Conservation (phyloP, 2,888 invertebrate genomes). For the Chydorus sphaericus region DNA sequence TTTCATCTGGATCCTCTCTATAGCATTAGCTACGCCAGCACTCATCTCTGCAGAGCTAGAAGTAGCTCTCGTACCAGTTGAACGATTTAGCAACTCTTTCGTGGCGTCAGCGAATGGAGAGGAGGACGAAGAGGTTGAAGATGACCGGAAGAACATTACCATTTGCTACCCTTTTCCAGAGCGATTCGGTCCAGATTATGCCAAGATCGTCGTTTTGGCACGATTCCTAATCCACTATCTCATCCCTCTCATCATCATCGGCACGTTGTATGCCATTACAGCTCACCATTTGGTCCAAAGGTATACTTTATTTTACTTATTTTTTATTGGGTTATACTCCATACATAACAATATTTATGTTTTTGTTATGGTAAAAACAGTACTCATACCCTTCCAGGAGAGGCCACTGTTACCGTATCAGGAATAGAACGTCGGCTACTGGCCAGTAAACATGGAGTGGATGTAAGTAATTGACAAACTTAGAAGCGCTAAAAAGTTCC, state of each 20-base stretch:
- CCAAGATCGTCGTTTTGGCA: conserved; percentile 45
- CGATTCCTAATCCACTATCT: conserved; percentile 72
- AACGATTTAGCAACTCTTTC: no score
- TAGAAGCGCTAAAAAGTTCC: no score
- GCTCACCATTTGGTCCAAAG: conserved; percentile 55
- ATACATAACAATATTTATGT: background rate
- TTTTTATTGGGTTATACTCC: background rate
- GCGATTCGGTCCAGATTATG: conserved; percentile 43
- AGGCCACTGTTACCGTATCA: conserved; percentile 29
- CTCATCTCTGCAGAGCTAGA: conserved; percentile 48
- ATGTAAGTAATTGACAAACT: no score
- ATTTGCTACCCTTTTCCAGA: conserved; percentile 62
- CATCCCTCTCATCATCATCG: conserved; percentile 66
- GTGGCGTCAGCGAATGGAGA: no score
- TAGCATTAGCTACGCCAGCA: conserved; percentile 58
- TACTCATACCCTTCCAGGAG: conserved; percentile 67
- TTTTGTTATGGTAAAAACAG: no score
- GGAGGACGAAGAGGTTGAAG: background rate
- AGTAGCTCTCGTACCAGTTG: conserved; percentile 20
- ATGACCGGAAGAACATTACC: conserved; percentile 36
- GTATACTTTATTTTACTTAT: background rate
- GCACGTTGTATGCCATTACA: conserved; percentile 76
- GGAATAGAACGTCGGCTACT: background rate
- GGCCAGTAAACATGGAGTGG: no score
- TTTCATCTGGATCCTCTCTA: conserved; percentile 66